A percentile compares a stretch with the other conserved stretches of the same genome.
Evolutionary conservation across 2,797 vertebrate species (phyloP).

Genomic region (Thripadectes ignobilis): DNA sequence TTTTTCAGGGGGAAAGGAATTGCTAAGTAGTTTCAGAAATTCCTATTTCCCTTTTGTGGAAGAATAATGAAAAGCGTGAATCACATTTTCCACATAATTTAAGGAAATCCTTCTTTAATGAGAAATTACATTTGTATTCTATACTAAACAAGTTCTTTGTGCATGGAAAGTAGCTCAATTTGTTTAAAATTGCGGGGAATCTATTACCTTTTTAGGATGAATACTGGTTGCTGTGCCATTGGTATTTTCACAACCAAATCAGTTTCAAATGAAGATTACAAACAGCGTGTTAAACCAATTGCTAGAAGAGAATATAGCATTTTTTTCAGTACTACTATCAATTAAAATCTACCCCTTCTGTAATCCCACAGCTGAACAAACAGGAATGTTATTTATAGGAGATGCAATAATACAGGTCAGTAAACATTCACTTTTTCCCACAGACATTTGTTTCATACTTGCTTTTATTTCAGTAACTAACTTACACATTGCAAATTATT

Average conservation of each 20-base stretch:
- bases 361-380: conserved; percentile 87
- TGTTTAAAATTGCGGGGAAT: neutral
- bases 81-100: conserved; percentile 20
- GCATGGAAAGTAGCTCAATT: neutral
- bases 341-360: conserved; percentile 65
- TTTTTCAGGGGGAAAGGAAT: neutral
- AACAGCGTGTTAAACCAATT: neutral
- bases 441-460: neutral
- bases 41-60: conserved; percentile 18
- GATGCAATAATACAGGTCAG: conserved; percentile 93
- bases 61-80: conserved; percentile 35
- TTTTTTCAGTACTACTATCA: neutral
- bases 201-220: neutral
- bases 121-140: conserved; percentile 8
- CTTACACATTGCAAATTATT: neutral
- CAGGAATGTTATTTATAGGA: conserved; percentile 91
- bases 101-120: conserved; percentile 33
- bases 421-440: conserved; percentile 24
- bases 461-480: neutral
- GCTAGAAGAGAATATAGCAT: neutral
- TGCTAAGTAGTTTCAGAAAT: conserved; percentile 8
- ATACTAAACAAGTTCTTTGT: neutral
- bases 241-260: neutral
- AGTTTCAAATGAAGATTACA: neutral
- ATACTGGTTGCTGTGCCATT: neutral